Conservation (phyloP, 1,140 invertebrate species). For the Drosophila watanabei region DNA sequence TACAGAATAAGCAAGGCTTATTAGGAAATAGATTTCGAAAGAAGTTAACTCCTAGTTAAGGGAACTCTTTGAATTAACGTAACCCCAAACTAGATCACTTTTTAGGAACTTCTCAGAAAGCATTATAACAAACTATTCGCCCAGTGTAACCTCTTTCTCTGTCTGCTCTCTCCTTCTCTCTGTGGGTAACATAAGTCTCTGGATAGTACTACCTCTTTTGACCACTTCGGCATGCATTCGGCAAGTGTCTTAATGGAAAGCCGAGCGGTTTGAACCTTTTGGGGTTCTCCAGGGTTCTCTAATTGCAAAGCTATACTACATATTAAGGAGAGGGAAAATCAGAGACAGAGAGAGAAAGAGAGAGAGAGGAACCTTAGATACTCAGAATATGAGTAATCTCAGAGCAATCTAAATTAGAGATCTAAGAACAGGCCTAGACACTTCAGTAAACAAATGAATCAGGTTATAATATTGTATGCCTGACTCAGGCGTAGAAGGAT, state of each 20-base stretch:
- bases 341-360: background rate
- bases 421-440: background rate
- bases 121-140: background rate
- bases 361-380: background rate
- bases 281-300: slow-evolving; percentile 6
- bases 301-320: background rate
- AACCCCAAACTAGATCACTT: background rate
- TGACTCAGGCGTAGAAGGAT: slow-evolving; percentile 11
- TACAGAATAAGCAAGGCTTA: too few relatives aligned
- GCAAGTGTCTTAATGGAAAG: background rate
- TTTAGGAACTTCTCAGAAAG: background rate
- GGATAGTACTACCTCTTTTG: background rate
- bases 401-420: slow-evolving; percentile 14
- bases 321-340: background rate
- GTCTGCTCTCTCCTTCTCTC: background rate
- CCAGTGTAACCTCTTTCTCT: background rate
- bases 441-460: slow-evolving; percentile 11
- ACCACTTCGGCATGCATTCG: slow-evolving; percentile 13
- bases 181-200: background rate
- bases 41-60: background rate
- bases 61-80: background rate
- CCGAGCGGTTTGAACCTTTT: slow-evolving; percentile 9
- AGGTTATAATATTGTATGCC: background rate
- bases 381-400: slow-evolving; percentile 12
- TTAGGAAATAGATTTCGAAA: background rate